These are phyloP conservation scores for Heteractis magnifica DNA, from an alignment of 92 coral and sea anemone species.

Conservation along the genomic window DNA sequence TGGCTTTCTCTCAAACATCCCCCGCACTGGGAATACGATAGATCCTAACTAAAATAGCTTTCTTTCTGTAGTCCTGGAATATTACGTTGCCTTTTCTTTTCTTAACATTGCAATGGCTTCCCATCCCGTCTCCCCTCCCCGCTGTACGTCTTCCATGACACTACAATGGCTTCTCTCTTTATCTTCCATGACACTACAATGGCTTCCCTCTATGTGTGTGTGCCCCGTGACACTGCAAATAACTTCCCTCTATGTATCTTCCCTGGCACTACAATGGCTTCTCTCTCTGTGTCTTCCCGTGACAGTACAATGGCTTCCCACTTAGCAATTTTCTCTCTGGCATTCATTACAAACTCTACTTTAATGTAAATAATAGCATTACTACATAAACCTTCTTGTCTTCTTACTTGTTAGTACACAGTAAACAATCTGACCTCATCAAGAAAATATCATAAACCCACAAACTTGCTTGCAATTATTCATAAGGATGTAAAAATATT, in stretches of 20 bases:
- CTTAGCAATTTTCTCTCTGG: neutral
- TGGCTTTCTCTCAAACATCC: neutral
- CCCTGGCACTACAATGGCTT: neutral
- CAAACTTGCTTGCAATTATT: constrained; percentile 1
- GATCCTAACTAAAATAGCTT: neutral
- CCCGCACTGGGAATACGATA: too few species aligned
- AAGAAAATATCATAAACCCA: neutral
- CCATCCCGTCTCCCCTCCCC: too few species aligned
- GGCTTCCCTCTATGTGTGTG: neutral
- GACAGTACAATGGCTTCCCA: neutral
- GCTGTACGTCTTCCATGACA: neutral
- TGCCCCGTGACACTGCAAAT: neutral
- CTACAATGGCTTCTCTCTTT: neutral
- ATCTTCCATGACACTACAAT: neutral
- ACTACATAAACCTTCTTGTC: neutral
- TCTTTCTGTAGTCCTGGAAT: neutral
- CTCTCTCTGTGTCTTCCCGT: neutral
- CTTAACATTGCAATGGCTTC: neutral
- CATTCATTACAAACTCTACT: neutral
- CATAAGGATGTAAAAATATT: constrained; percentile 26
- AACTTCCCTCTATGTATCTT: neutral
- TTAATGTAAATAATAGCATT: neutral
- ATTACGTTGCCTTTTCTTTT: neutral
- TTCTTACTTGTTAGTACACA: neutral
- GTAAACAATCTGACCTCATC: constrained; percentile 5